Percentiles rank a stretch among this genome's conserved stretches.
phyloP scores from a whole-genome alignment of 2,888 invertebrate genomes.

The Ischnus inquisitorius region DNA sequence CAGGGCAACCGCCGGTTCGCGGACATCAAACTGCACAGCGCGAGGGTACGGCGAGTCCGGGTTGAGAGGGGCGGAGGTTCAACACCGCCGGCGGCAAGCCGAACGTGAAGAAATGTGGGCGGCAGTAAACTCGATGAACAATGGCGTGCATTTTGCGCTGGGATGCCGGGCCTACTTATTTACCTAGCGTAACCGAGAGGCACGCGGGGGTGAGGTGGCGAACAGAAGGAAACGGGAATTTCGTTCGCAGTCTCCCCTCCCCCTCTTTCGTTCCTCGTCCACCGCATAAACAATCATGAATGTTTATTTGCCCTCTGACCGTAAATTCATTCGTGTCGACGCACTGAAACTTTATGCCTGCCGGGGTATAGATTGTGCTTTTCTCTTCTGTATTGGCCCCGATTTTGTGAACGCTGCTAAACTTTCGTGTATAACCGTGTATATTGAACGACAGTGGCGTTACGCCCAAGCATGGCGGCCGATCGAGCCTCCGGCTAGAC shows the following conservation, averaged over 20 bases:
- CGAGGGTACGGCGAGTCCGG: slow-evolving; percentile 5
- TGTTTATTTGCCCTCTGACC: slow-evolving; percentile 72
- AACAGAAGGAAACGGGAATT: slow-evolving; percentile 56
- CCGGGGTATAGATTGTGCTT: slow-evolving; percentile 55
- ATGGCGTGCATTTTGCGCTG: slow-evolving; percentile 71
- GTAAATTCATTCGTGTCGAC: slow-evolving; percentile 80
- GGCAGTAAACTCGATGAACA: slow-evolving; percentile 75
- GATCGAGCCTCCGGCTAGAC: neutral
- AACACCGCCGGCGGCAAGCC: slow-evolving; percentile 21
- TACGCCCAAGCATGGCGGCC: neutral
- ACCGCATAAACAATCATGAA: slow-evolving; percentile 79
- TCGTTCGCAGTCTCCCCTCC: slow-evolving; percentile 31
- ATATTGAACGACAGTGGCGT: neutral
- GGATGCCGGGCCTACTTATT: slow-evolving; percentile 60
- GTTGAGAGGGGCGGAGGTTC: slow-evolving; percentile 31
- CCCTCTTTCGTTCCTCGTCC: neutral
- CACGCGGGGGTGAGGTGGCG: slow-evolving; percentile 30
- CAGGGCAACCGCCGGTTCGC: slow-evolving; percentile 3
- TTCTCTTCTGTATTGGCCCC: slow-evolving; percentile 27
- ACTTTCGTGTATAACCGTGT: neutral
- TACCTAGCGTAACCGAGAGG: slow-evolving; percentile 22
- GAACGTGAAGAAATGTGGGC: slow-evolving; percentile 70
- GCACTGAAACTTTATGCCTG: slow-evolving; percentile 73
- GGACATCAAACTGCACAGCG: slow-evolving; percentile 8
- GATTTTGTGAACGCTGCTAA: slow-evolving; percentile 27